Evolutionary conservation across 2,888 invertebrate genomes (phyloP).

Genomic region (Acleris emargana): DNA sequence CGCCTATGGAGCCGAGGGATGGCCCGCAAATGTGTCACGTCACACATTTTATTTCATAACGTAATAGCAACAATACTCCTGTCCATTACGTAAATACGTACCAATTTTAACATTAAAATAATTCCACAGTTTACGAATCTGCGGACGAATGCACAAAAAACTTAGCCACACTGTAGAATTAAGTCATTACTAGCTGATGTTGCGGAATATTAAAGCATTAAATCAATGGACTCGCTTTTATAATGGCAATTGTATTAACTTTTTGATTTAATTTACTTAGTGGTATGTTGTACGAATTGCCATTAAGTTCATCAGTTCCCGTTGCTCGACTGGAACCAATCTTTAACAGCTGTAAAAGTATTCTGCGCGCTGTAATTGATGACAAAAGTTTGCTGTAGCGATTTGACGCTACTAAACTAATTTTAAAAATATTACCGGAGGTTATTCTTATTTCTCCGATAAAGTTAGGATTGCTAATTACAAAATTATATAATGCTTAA

Average conservation of each 20-base stretch:
- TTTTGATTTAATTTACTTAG: constrained; percentile 1
- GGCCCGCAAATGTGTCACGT: constrained; percentile 36
- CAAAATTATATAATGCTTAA: too few relatives aligned
- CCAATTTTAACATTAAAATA: constrained; percentile 26
- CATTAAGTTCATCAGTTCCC: not conserved
- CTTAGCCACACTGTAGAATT: constrained; percentile 16
- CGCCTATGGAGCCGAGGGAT: constrained; percentile 50
- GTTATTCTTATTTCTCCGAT: too few relatives aligned
- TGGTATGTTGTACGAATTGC: not conserved
- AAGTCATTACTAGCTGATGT: constrained; percentile 21
- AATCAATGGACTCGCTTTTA: not conserved
- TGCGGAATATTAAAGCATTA: constrained; percentile 3
- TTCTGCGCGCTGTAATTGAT: too few relatives aligned
- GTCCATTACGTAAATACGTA: not conserved
- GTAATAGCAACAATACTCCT: constrained; percentile 41
- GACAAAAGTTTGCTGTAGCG: too few relatives aligned
- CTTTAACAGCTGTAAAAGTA: not conserved
- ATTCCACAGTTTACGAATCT: constrained; percentile 1
- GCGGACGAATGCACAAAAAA: constrained; percentile 18
- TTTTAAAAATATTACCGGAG: too few relatives aligned
- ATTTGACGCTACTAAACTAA: too few relatives aligned
- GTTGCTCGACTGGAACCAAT: not conserved
- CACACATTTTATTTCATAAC: constrained; percentile 27
- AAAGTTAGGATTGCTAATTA: too few relatives aligned
- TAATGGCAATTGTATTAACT: not conserved